Conservation (phyloP, 2,888 invertebrate genomes). For the Dicranocentrus wangi region DNA sequence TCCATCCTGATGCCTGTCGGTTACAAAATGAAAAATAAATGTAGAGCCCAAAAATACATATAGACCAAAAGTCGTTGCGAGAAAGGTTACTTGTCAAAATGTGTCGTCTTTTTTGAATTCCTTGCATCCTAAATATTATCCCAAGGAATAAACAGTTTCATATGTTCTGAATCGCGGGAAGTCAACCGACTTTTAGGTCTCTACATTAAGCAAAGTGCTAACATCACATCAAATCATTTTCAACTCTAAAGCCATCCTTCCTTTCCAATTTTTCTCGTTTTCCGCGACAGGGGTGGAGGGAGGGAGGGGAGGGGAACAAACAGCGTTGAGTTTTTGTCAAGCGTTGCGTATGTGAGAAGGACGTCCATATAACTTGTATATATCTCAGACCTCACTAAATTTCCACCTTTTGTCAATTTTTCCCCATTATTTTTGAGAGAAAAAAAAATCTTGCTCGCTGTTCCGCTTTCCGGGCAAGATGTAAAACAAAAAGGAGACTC, state of each 20-base stretch:
- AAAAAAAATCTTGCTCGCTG: too few relatives aligned
- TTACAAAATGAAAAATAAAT: too few relatives aligned
- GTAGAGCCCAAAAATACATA: too few relatives aligned
- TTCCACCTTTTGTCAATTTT: too few relatives aligned
- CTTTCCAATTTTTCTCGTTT: neutral
- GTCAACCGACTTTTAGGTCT: constrained; percentile 1
- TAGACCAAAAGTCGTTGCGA: neutral
- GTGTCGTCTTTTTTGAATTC: constrained; percentile 23
- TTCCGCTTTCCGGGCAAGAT: too few relatives aligned
- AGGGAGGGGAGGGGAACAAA: too few relatives aligned
- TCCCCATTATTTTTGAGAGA: too few relatives aligned
- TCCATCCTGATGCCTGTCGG: too few relatives aligned
- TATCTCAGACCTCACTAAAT: too few relatives aligned
- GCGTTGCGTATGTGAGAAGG: too few relatives aligned
- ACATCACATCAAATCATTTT: constrained; percentile 41
- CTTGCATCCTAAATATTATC: constrained; percentile 20
- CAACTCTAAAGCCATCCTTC: constrained; percentile 3
- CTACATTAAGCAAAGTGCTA: constrained; percentile 22
- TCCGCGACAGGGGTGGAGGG: neutral
- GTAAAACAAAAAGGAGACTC: neutral
- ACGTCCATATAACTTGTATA: too few relatives aligned
- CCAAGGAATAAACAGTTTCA: neutral
- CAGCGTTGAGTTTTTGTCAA: too few relatives aligned
- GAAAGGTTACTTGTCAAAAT: constrained; percentile 36
- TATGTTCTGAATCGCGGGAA: neutral